Percentiles rank a stretch among this genome's conserved stretches.
Evolutionary conservation across 1,140 invertebrate species (phyloP).

Genomic region (Drosophila repletoides): DNA sequence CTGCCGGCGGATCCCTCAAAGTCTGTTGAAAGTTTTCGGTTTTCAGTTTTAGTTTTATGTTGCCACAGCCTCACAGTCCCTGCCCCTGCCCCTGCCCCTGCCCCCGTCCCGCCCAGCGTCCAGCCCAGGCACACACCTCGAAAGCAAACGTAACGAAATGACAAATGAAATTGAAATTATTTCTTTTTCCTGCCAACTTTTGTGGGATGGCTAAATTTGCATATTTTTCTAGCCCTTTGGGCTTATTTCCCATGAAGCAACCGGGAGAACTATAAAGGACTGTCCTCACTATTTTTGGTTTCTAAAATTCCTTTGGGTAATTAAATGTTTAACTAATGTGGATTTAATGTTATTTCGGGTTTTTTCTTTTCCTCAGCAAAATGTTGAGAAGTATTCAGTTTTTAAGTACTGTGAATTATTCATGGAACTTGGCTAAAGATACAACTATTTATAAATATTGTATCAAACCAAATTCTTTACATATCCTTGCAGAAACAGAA

Average conservation of each 20-base stretch:
- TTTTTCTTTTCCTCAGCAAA: too few relatives aligned
- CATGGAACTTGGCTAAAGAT: too few relatives aligned
- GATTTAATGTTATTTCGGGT: too few relatives aligned
- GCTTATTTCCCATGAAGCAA: neutral
- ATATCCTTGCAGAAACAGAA: neutral
- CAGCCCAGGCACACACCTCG: neutral
- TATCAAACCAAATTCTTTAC: neutral
- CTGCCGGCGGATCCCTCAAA: constrained; percentile 67
- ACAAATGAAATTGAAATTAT: constrained; percentile 77
- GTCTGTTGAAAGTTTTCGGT: constrained; percentile 44
- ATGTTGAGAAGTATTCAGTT: neutral
- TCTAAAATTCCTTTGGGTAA: neutral
- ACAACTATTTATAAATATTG: too few relatives aligned
- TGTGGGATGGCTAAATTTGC: constrained; percentile 20
- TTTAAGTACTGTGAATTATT: too few relatives aligned
- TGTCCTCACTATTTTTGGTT: neutral
- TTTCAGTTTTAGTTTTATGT: constrained; percentile 58
- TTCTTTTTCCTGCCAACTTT: constrained; percentile 15
- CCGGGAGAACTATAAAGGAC: neutral
- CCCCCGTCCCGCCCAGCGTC: constrained; percentile 1
- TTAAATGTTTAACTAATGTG: constrained; percentile 4
- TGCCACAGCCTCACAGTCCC: constrained; percentile 5
- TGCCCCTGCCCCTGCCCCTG: neutral
- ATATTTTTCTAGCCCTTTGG: neutral
- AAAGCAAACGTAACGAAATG: constrained; percentile 61